phyloP scores from a whole-genome alignment of 2,797 vertebrate genomes.

The Gallinago nigripennis region DNA sequence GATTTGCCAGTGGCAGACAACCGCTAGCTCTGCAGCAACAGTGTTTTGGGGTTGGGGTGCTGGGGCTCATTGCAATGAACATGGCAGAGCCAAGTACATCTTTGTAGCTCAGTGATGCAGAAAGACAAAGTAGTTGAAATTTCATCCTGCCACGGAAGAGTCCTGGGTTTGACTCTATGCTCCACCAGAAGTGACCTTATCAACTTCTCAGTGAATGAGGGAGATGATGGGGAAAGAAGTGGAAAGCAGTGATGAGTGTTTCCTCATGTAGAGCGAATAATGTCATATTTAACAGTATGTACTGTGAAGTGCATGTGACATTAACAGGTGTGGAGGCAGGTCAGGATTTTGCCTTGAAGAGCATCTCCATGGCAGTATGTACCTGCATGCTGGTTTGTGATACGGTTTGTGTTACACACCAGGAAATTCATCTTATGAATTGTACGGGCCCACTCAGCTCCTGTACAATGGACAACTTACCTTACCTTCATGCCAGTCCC shows the following conservation, averaged over 20 bases:
- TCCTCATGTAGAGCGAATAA: background rate
- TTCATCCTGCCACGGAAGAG: background rate
- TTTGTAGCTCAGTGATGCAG: background rate
- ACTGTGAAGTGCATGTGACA: background rate
- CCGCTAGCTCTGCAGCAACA: accelerated
- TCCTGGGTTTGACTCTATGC: background rate
- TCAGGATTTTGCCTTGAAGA: background rate
- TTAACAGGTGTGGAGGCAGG: background rate
- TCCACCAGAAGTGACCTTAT: background rate
- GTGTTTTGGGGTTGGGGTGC: background rate
- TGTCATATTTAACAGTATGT: background rate
- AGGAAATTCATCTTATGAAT: background rate
- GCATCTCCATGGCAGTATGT: background rate
- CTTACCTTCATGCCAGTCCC: background rate
- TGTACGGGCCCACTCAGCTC: accelerated
- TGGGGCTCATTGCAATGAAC: background rate
- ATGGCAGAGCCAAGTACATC: background rate
- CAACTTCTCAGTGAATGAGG: background rate
- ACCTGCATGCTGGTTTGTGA: background rate
- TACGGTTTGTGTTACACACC: background rate
- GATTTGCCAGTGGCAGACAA: background rate
- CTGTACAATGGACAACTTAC: background rate
- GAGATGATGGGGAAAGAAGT: background rate
- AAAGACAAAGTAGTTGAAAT: background rate
- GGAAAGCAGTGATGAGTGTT: background rate